phyloP scores from a whole-genome alignment of 2,888 invertebrate genomes.

The Eulithis testata region DNA sequence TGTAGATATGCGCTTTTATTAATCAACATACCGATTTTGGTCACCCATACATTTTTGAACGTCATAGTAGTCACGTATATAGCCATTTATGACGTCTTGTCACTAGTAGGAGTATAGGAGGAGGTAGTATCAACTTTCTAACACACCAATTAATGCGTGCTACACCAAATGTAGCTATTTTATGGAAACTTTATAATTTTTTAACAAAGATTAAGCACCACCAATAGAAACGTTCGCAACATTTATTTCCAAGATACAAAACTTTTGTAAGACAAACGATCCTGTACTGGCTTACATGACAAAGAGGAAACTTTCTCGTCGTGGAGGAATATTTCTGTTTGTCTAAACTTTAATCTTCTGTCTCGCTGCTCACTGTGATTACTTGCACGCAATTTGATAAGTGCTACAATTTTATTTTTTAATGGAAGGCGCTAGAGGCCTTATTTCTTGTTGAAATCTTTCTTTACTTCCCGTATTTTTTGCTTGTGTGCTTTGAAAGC shows the following conservation, averaged over 20 bases:
- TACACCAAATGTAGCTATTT: not conserved
- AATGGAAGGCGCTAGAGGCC: constrained; percentile 1
- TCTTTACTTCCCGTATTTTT: not conserved
- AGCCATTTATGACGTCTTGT: too few relatives aligned
- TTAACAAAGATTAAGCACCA: constrained; percentile 26
- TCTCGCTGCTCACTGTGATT: constrained; percentile 41
- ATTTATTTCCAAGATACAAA: constrained; percentile 70
- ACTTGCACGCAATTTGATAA: constrained; percentile 39
- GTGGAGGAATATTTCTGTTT: constrained; percentile 72
- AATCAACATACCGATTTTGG: too few relatives aligned
- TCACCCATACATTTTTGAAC: too few relatives aligned
- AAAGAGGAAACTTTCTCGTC: constrained; percentile 74
- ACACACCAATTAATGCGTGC: too few relatives aligned
- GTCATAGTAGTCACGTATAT: too few relatives aligned
- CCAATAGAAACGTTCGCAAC: constrained; percentile 42
- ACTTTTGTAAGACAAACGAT: constrained; percentile 71
- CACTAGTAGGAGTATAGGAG: too few relatives aligned
- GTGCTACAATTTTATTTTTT: constrained; percentile 26
- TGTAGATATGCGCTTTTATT: too few relatives aligned
- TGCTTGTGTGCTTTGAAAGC: not conserved
- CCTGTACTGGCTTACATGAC: constrained; percentile 73
- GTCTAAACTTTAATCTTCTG: constrained; percentile 61
- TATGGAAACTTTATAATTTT: constrained; percentile 13
- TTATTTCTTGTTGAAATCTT: not conserved
- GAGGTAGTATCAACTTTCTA: too few relatives aligned